Evolutionary conservation across 92 coral and sea anemone species (phyloP), one percentile per base, ranked within the genome.

Genomic region (Nematostella vectensis): DNA sequence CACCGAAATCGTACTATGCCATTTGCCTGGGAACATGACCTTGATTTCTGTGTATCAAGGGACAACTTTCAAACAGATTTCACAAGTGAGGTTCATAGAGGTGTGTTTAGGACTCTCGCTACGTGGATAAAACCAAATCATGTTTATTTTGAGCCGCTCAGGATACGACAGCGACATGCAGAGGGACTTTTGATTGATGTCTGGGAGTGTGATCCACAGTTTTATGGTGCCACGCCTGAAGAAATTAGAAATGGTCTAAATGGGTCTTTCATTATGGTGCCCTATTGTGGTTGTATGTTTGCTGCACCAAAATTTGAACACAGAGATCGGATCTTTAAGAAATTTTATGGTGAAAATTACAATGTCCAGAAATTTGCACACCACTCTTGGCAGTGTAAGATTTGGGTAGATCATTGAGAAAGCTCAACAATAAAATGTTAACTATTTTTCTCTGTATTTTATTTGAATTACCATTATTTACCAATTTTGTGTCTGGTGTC

Each of bases 21-120:
- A 45, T 30, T 78, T 52, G 38, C 59, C 22, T 78, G 85, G 85
- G 85, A 78, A 11, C 80, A 78, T 38, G 81, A 74, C 36, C 40
- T 74, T 25, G 81, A 74, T 68, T 25, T 74, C 21, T 74, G 81
- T 33, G 57, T 74, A 18, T 27, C 81, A 25, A 4, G 39, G 42
- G 76, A 59, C 16, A 75, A 74, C 15, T 74, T 45, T n/a, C 61
- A 55, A 39, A 20, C 51, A 4, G 23, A 19, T 9, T 45, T 45
- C 18, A 45, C 51, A 4, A 11, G 23, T 11, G 51, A 45, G 21
- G 4, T 45, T 4, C 9, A 19, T 4, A 45, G 51, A 17, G 51
- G 51, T 4, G 21, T 17, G 4, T 45, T 45, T 19, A 45, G 21
- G 9, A 11, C 51, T 10, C 4, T 22, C 23, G 17, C 51, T 19